phyloP scores from a whole-genome alignment of 2,797 vertebrate species.

The Rhynchotus rufescens region DNA sequence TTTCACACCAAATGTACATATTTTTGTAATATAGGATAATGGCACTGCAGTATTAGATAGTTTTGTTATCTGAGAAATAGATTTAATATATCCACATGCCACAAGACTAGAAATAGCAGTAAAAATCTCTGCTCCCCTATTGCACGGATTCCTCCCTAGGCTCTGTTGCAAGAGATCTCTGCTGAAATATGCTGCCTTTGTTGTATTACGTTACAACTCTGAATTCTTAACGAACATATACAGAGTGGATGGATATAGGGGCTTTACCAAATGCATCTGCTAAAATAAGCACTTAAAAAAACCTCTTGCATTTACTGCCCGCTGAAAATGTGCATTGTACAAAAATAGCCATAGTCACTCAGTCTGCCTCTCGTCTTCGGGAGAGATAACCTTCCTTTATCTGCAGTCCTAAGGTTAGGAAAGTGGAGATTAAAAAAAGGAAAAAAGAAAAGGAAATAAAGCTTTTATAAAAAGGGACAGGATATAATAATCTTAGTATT shows the following conservation, averaged over 20 bases:
- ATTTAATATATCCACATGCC: conserved; percentile 11
- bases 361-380: not conserved
- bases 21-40: not conserved
- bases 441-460: not conserved
- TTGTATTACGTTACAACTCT: conserved; percentile 54
- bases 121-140: not conserved
- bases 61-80: conserved; percentile 21
- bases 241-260: conserved; percentile 46
- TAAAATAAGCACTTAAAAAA: conserved; percentile 68
- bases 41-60: conserved; percentile 7
- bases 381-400: no score
- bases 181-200: conserved; percentile 60
- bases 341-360: conserved; percentile 18
- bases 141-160: conserved; percentile 10
- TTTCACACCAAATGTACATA: not conserved
- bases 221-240: conserved; percentile 56
- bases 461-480: not conserved
- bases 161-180: not conserved
- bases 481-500: not conserved
- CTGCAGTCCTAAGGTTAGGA: not conserved
- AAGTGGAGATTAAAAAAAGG: not conserved
- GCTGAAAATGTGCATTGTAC: not conserved
- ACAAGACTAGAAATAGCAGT: conserved; percentile 26
- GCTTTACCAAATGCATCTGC: conserved; percentile 64
- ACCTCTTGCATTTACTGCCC: conserved; percentile 41